Conservation (phyloP, 2,888 invertebrate species). For the Polydrusus tereticollis region DNA sequence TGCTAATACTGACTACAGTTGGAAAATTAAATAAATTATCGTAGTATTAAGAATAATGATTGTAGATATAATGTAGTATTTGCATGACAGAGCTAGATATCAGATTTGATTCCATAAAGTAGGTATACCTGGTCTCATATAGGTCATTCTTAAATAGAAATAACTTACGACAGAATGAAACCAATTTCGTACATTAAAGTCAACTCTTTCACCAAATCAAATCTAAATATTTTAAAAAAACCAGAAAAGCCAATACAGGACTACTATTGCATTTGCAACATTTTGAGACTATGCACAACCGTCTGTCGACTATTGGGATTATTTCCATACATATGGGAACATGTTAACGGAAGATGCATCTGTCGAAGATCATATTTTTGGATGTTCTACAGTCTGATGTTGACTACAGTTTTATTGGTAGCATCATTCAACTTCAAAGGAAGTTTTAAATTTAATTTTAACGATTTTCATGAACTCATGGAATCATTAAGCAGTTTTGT, state of each 20-base stretch:
- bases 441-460: conserved; percentile 7
- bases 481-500: conserved; percentile 60
- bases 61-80: not conserved
- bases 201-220: not conserved
- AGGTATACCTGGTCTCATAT: no score
- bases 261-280: conserved; percentile 59
- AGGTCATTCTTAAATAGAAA: not conserved
- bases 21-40: not conserved
- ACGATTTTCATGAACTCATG: conserved; percentile 57
- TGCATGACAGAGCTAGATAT: not conserved
- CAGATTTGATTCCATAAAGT: no score
- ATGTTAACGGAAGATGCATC: conserved; percentile 58
- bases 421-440: not conserved
- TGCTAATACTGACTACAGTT: no score
- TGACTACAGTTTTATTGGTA: conserved; percentile 51
- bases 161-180: not conserved
- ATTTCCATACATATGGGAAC: conserved; percentile 59
- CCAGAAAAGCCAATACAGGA: not conserved
- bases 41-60: not conserved
- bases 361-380: conserved; percentile 59
- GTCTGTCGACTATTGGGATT: conserved; percentile 60
- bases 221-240: not conserved
- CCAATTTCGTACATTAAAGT: not conserved
- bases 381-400: conserved; percentile 56
- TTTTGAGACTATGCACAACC: conserved; percentile 54